phyloP scores from a whole-genome alignment of 2,113 vertebrate species.

The Anolis sagrei region DNA sequence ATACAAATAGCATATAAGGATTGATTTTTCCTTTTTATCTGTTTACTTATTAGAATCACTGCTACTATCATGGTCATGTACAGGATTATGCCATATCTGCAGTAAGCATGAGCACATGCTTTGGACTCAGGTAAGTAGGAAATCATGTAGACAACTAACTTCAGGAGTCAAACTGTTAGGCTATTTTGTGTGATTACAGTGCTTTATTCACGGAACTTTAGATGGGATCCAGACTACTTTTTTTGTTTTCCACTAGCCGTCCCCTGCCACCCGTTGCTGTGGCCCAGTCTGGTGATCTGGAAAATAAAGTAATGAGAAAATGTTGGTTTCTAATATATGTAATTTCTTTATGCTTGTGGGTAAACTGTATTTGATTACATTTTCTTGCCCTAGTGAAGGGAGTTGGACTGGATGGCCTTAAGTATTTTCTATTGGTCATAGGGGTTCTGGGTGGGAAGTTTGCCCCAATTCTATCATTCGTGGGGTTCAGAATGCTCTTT shows the following conservation, averaged over 20 bases:
- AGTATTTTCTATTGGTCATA: too few species aligned
- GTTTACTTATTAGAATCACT: conserved; percentile 71
- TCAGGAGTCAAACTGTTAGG: background rate
- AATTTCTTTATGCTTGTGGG: too few species aligned
- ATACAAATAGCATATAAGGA: background rate
- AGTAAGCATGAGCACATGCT: conserved; percentile 74
- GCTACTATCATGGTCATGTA: conserved; percentile 75
- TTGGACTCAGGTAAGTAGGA: conserved; percentile 76
- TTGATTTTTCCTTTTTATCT: background rate
- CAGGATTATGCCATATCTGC: conserved; percentile 65
- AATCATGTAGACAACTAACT: background rate
- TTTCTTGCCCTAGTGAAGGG: too few species aligned
- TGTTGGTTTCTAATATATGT: too few species aligned
- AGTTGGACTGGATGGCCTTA: too few species aligned
- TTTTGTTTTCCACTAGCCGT: background rate
- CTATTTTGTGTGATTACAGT: background rate
- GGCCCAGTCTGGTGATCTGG: too few species aligned
- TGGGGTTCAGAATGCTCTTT: too few species aligned
- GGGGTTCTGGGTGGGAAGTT: too few species aligned
- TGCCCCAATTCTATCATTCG: too few species aligned
- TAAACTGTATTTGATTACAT: too few species aligned
- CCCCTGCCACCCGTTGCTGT: too few species aligned
- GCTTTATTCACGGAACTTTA: background rate
- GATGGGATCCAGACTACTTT: background rate
- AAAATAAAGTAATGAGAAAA: too few species aligned